A percentile compares a stretch with the other conserved stretches of the same genome.
phyloP scores from a whole-genome alignment of 2,113 vertebrate genomes.

The Emydura subglobosa region DNA sequence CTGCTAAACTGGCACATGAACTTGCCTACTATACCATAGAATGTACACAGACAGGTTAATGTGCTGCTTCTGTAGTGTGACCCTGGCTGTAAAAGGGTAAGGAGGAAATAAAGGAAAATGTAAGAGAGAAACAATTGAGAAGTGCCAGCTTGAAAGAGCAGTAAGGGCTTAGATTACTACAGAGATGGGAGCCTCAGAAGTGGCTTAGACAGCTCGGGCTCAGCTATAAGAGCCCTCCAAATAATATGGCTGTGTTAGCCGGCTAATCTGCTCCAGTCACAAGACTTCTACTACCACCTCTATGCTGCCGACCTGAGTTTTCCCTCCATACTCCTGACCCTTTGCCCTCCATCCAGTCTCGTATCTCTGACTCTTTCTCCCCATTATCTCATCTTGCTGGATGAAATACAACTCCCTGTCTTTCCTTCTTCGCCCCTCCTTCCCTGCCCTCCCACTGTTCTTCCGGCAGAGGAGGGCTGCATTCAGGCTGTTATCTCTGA shows the following conservation, averaged over 20 bases:
- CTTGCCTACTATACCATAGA: not conserved
- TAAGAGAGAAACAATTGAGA: not conserved
- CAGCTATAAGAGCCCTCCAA: not conserved
- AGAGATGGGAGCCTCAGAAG: not conserved
- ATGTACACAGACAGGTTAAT: not conserved
- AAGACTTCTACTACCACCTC: conserved; percentile 16
- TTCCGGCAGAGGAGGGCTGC: conserved; percentile 47
- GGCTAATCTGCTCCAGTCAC: conserved; percentile 7
- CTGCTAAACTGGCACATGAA: not conserved
- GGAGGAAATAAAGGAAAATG: not conserved
- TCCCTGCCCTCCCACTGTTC: conserved; percentile 18
- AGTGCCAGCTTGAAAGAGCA: not conserved
- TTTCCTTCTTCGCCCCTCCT: conserved; percentile 37
- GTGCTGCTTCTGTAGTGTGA: conserved; percentile 39
- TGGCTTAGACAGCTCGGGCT: not conserved
- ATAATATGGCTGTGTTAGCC: not conserved
- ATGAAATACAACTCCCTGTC: conserved; percentile 29
- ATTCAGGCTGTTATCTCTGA: conserved; percentile 19
- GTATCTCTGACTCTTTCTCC: not conserved
- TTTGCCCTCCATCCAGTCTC: not conserved
- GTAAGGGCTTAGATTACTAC: conserved; percentile 5
- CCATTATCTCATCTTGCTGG: conserved; percentile 29
- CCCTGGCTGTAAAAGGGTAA: not conserved
- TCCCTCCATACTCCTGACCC: not conserved
- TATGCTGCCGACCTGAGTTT: not conserved